A percentile compares a stretch with the other conserved stretches of the same genome.
Evolutionary conservation across 2,113 vertebrate genomes (phyloP).

Genomic region (Synodontis membranacea): DNA sequence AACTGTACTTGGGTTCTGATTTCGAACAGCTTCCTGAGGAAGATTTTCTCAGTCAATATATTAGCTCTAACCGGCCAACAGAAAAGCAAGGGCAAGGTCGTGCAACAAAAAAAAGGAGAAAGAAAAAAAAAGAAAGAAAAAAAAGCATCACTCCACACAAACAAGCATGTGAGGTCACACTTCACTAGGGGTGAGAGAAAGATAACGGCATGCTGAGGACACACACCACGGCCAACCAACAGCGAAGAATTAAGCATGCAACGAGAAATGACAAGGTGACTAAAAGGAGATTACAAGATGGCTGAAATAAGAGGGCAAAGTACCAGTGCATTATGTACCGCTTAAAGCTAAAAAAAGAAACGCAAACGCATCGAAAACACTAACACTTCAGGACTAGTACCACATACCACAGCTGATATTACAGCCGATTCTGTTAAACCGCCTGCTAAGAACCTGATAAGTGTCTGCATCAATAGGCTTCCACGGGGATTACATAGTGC

Average conservation of each 20-base stretch:
- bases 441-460: conserved; percentile 32
- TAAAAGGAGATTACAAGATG: conserved; percentile 43
- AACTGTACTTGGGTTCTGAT: background rate
- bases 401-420: conserved; percentile 28
- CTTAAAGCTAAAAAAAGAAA: background rate
- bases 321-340: background rate
- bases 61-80: background rate
- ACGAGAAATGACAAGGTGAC: conserved; percentile 43
- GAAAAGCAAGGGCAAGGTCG: conserved; percentile 1
- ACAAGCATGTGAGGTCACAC: conserved; percentile 48
- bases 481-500: conserved; percentile 28
- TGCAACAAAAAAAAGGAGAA: conserved; percentile 20
- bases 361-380: background rate
- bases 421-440: conserved; percentile 44
- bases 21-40: background rate
- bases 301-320: conserved; percentile 22
- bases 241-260: conserved; percentile 35
- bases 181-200: conserved; percentile 53
- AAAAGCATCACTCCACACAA: conserved; percentile 32
- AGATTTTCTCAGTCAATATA: background rate
- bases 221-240: conserved; percentile 31
- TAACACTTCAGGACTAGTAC: background rate
- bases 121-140: background rate
- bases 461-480: conserved; percentile 43
- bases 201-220: conserved; percentile 52